phyloP scores from a whole-genome alignment of 2,888 invertebrate species.

The Adineta ricciae region DNA sequence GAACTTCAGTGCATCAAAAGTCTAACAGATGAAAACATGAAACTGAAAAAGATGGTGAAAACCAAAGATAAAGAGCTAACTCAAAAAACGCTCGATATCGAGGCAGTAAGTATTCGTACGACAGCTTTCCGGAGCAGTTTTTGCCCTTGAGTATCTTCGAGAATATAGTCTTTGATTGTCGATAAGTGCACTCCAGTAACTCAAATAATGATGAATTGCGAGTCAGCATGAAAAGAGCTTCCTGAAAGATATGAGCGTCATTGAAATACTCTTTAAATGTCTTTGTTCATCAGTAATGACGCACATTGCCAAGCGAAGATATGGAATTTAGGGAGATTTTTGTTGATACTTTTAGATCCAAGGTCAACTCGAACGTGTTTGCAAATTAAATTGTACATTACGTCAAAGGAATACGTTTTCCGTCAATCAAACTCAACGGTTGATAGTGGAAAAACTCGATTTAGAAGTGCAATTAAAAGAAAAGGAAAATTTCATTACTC shows the following conservation, averaged over 20 bases:
- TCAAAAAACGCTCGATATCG: constrained; percentile 71
- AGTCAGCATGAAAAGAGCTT: too few relatives aligned
- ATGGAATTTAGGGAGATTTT: too few relatives aligned
- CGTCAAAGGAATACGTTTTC: constrained; percentile 64
- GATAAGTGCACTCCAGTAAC: neutral
- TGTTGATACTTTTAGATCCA: constrained; percentile 67
- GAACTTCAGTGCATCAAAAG: constrained; percentile 61
- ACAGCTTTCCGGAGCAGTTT: too few relatives aligned
- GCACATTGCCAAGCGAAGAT: too few relatives aligned
- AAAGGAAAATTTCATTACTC: constrained; percentile 72
- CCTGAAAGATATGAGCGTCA: too few relatives aligned
- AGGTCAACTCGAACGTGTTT: constrained; percentile 74
- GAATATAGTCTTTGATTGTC: constrained; percentile 8
- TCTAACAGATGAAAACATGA: constrained; percentile 73
- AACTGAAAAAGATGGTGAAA: constrained; percentile 77
- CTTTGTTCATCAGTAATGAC: too few relatives aligned
- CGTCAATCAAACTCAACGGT: constrained; percentile 59
- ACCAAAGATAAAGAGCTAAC: constrained; percentile 68
- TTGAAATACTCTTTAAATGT: too few relatives aligned
- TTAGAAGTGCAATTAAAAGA: constrained; percentile 78
- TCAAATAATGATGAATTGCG: too few relatives aligned
- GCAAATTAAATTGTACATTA: constrained; percentile 72
- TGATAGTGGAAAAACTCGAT: constrained; percentile 82
- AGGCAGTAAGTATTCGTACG: constrained; percentile 61
- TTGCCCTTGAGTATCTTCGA: neutral